A percentile compares a stretch with the other conserved stretches of the same genome.
Evolutionary conservation across 1,140 invertebrate genomes (phyloP).

Genomic region (Holotrichia oblita): DNA sequence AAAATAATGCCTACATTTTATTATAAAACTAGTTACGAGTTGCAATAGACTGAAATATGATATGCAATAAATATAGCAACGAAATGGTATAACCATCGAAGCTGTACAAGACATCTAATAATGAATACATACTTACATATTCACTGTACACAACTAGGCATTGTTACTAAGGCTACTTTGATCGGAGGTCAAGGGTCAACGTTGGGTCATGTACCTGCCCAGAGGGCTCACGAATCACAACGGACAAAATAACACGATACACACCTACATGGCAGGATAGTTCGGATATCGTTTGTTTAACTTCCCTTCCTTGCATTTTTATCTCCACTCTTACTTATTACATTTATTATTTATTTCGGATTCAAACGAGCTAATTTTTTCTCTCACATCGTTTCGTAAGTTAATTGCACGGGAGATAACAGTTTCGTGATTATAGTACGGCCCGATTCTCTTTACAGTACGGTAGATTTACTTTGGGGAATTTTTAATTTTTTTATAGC

Average conservation of each 20-base stretch:
- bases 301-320: too few relatives aligned
- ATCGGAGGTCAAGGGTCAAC: slow-evolving; percentile 35
- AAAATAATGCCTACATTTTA: too few relatives aligned
- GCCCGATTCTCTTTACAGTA: too few relatives aligned
- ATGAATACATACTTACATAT: neutral
- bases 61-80: neutral
- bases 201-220: slow-evolving; percentile 38
- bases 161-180: slow-evolving; percentile 41
- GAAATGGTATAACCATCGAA: neutral
- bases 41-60: neutral
- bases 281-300: neutral
- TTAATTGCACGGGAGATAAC: too few relatives aligned
- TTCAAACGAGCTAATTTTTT: too few relatives aligned
- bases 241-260: slow-evolving; percentile 27
- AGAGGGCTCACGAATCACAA: slow-evolving; percentile 36
- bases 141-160: slow-evolving; percentile 18
- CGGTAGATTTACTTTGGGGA: too few relatives aligned
- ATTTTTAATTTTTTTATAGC: too few relatives aligned
- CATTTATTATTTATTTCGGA: too few relatives aligned
- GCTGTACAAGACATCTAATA: neutral
- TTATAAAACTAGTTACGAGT: too few relatives aligned
- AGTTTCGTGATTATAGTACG: too few relatives aligned
- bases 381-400: too few relatives aligned
- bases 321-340: too few relatives aligned
- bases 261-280: slow-evolving; percentile 12